Evolutionary conservation across 2,113 vertebrate genomes (phyloP), one percentile per base, ranked within the genome.

Genomic region (Caranx melampygus): DNA sequence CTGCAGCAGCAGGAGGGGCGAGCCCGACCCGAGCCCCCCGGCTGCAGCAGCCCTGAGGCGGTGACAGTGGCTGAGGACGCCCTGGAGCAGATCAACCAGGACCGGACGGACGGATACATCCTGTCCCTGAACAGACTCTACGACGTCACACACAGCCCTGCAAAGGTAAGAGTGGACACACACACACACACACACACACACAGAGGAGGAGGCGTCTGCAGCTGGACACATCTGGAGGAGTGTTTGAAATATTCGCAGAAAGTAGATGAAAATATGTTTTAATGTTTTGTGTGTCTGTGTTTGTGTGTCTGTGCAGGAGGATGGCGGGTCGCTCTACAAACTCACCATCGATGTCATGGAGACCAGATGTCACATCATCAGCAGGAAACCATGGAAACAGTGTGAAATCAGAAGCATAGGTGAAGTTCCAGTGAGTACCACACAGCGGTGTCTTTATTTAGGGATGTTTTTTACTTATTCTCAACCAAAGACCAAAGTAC

Each of bases 341-440:
- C 47, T 92, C 51, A 83, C 73, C 31, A 71, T 92, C 13, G 90
- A 93, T 67, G 88, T 92, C 54, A 70, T 89, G 72, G 89, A 93
- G 63, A 93, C 92, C 44, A 66, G 66, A 72, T 93, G 89, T 37
- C 88, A 91, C 70, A 59, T 89, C 62, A 67, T 1, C 33, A 92
- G 92, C 83, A 83, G 83, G 72, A 92, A 89, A 86, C 79, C 74
- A 6, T 93, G 89, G 89, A 92, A 89, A 87, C 78, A 91, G 15
- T 93, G 92, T 70, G 58, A 80, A 72, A 61, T 88, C 42, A 81
- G 81, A 72, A 0, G 0, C 13, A 57, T 88, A 6, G 33, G 5
- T 40, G 16, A 33, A 5, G 16, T 88, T 61, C 91, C 91, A 20
- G 92, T 92, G 42, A 88, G 91, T 88, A 10, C 34, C 52, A 77